phyloP scores from a whole-genome alignment of 2,113 vertebrate genomes.

The Rallus limicola region DNA sequence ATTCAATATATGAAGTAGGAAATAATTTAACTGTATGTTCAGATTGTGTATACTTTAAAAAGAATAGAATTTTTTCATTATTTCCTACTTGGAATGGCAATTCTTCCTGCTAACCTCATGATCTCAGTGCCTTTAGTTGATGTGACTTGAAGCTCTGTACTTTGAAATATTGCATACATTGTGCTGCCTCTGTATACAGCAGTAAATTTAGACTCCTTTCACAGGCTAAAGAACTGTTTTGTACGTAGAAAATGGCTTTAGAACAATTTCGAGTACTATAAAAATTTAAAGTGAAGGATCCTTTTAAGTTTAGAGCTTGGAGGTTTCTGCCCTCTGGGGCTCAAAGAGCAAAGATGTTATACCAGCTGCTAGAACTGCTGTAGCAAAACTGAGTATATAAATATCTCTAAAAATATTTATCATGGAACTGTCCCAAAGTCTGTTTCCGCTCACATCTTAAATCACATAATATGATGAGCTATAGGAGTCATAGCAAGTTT shows the following conservation, averaged over 20 bases:
- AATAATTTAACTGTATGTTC: not conserved
- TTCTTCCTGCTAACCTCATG: not conserved
- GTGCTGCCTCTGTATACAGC: not conserved
- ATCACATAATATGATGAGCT: not conserved
- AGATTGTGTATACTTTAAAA: not conserved
- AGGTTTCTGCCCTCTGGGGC: not conserved
- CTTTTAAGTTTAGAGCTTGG: not conserved
- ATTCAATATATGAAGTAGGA: not conserved
- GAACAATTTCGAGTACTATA: not conserved
- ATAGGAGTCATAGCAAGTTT: not conserved
- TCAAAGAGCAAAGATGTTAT: not conserved
- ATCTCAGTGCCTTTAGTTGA: not conserved
- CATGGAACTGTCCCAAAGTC: not conserved
- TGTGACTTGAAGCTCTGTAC: not conserved
- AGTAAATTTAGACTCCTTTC: not conserved
- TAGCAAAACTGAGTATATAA: not conserved
- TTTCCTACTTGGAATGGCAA: not conserved
- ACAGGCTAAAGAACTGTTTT: not conserved
- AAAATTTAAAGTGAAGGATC: not conserved
- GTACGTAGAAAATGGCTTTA: not conserved
- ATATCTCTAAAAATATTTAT: not conserved
- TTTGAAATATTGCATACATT: not conserved
- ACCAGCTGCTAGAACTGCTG: not conserved
- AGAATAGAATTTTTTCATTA: not conserved
- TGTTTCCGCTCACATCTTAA: not conserved